phyloP scores from a whole-genome alignment of 1,140 invertebrate genomes.

The Chionoecetes opilio region DNA sequence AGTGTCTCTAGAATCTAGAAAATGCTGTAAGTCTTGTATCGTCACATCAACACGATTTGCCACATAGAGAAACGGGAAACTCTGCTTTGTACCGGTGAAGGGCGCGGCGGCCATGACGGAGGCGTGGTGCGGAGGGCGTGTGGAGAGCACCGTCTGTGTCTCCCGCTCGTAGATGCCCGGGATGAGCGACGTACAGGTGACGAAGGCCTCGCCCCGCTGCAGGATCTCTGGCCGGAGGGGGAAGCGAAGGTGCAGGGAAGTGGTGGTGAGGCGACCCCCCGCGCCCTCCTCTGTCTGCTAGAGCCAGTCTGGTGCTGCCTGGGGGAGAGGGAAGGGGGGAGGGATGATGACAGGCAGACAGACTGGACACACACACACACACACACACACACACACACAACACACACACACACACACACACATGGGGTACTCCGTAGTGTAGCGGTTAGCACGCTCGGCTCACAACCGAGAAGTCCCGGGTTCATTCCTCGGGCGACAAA shows the following conservation, averaged over 20 bases:
- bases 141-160: not conserved
- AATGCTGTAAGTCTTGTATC: no score
- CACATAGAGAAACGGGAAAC: no score
- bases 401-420: constrained; percentile 27
- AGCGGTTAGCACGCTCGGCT: no score
- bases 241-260: not conserved
- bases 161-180: not conserved
- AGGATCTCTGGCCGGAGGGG: not conserved
- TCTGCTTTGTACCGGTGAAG: not conserved
- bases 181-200: not conserved
- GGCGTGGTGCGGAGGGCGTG: not conserved
- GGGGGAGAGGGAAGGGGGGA: not conserved
- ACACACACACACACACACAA: not conserved
- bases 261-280: not conserved
- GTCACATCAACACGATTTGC: no score
- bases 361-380: not conserved
- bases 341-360: not conserved
- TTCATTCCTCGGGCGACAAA: no score
- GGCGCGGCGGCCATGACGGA: not conserved
- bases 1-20: no score
- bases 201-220: not conserved
- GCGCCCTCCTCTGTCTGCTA: not conserved
- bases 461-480: no score
- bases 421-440: no score
- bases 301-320: not conserved